Evolutionary conservation across 2,113 vertebrate species (phyloP), one percentile per base, ranked within the genome.

Genomic region (Zapornia atra): DNA sequence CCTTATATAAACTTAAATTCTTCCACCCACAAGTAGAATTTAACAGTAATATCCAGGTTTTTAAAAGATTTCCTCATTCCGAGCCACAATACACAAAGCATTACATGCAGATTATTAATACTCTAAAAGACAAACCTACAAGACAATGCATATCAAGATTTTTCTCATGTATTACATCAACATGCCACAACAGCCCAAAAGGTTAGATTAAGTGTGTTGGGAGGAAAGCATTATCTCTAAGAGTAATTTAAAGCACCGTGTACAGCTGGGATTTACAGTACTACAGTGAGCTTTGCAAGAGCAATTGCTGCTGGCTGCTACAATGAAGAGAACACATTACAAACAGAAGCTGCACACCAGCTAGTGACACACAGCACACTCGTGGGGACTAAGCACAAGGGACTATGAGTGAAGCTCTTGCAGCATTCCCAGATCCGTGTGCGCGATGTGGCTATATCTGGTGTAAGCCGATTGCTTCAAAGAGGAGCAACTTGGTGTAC

Each of bases 121-220:
- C 20, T 11, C 63, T 7, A 4, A 28, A 44, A 71, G 17, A 34
- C 59, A 86, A 42, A 60, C 14, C 36, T 9, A 10, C 11, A 26
- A 63, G 34, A 24, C 11, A n/a, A 50, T 0, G 0, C 11, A 25
- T 21, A 42, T 2, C 4, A 9, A 15, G 51, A 15, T 54, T 82
- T 82, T 56, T 33, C 60, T 54, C 31, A 3, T 2, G 38, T 19
- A 15, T 56, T 42, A 28, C 36, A 33, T 33, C 2, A 20, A 42
- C 18, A 71, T 6, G 4, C 21, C 22, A 4, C 40, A 25, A 65
- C 3, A 1, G 33, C 44, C 70, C 40, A 48, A 11, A 2, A 46
- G 18, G 48, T 36, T 36, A 57, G 42, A 40, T 33, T 33, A 60
- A 65, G 54, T 1, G 36, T 8, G 40, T 48, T 68, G 57, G 42